Percentiles rank a stretch among this genome's conserved stretches.
Evolutionary conservation across 2,797 vertebrate species (phyloP).

Genomic region (Triplophysa bombifrons): DNA sequence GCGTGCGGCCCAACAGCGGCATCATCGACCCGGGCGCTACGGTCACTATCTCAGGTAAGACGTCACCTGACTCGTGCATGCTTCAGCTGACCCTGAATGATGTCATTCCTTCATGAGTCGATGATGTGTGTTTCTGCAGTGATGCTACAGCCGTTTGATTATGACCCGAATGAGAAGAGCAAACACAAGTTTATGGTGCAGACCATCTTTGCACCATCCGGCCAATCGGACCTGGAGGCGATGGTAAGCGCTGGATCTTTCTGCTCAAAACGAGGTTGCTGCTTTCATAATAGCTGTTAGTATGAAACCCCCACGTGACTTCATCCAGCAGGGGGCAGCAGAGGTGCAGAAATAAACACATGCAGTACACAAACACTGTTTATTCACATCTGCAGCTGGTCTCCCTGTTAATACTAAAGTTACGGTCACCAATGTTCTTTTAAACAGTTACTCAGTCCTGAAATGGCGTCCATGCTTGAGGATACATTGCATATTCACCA

Average conservation of each 20-base stretch:
- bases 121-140: conserved; percentile 66
- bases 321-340: conserved; percentile 32
- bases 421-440: no score
- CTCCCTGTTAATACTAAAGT: no score
- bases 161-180: conserved; percentile 91
- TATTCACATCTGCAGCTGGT: no score
- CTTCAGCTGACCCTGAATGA: background rate
- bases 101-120: background rate
- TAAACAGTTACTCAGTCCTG: no score
- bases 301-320: background rate
- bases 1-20: conserved; percentile 88
- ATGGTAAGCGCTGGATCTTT: conserved; percentile 70
- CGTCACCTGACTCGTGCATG: background rate
- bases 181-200: conserved; percentile 95
- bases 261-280: background rate
- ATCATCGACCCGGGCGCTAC: conserved; percentile 82
- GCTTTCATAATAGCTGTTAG: background rate
- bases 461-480: no score
- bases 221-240: conserved; percentile 84
- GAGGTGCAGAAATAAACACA: background rate
- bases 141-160: conserved; percentile 90
- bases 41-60: conserved; percentile 85
- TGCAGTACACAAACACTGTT: no score
- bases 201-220: conserved; percentile 85
- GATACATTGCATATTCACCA: no score